Evolutionary conservation across 2,888 invertebrate genomes (phyloP).

Genomic region (Oxyteleia sp.): DNA sequence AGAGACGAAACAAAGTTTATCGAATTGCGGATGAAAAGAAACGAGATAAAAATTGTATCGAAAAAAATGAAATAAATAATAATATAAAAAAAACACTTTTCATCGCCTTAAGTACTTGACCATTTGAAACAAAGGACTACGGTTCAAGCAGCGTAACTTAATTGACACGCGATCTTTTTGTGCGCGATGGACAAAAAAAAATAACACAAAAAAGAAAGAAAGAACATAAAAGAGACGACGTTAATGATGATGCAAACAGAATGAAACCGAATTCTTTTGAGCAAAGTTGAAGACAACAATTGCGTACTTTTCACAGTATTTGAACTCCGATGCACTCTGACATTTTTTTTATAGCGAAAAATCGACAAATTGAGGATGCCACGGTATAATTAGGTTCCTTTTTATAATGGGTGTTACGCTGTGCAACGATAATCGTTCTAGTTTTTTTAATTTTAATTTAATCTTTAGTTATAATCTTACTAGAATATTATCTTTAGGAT

Average conservation of each 20-base stretch:
- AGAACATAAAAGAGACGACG: slow-evolving; percentile 15
- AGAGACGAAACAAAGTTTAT: slow-evolving; percentile 33
- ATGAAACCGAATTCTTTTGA: slow-evolving; percentile 31
- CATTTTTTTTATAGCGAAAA: slow-evolving; percentile 26
- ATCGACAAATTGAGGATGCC: slow-evolving; percentile 36
- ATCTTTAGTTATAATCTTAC: too few species aligned
- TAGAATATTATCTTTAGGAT: too few species aligned
- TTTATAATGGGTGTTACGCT: slow-evolving; percentile 35
- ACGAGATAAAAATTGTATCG: slow-evolving; percentile 7
- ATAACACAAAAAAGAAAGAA: slow-evolving; percentile 13
- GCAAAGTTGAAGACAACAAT: slow-evolving; percentile 21
- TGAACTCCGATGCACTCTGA: slow-evolving; percentile 45
- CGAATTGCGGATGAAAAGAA: slow-evolving; percentile 14
- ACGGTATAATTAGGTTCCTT: slow-evolving; percentile 48
- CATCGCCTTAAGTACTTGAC: slow-evolving; percentile 43
- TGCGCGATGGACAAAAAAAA: slow-evolving; percentile 25
- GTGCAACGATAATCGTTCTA: too few species aligned
- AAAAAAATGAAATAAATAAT: too few species aligned
- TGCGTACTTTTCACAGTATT: slow-evolving; percentile 57
- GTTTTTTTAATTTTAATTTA: too few species aligned
- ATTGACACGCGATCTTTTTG: slow-evolving; percentile 40
- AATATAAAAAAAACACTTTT: slow-evolving; percentile 14
- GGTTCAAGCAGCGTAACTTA: slow-evolving; percentile 27
- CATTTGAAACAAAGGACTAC: slow-evolving; percentile 14
- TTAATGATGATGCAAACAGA: slow-evolving; percentile 19